A percentile compares a stretch with the other conserved stretches of the same genome.
Conservation (phyloP, 2,888 invertebrate species). For the Drosophila sordidapex region DNA sequence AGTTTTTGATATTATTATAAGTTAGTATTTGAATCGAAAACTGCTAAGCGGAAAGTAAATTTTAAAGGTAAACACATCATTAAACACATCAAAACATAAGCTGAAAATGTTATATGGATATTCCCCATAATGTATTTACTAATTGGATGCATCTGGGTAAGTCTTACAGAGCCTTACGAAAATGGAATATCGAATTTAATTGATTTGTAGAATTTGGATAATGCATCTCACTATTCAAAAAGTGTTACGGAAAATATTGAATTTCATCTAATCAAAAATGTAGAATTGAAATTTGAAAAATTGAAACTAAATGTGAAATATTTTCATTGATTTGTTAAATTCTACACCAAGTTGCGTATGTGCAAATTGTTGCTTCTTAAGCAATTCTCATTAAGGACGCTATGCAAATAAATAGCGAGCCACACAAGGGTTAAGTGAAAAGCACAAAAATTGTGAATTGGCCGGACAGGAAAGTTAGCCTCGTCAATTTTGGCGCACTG, state of each 20-base stretch:
- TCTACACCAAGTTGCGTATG: no score
- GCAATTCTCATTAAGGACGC: neutral
- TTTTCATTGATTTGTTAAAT: neutral
- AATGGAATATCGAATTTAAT: neutral
- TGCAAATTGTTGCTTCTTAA: conserved; percentile 24
- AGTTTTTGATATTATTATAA: neutral
- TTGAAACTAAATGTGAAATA: neutral
- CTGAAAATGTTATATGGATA: neutral
- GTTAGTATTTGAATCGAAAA: neutral
- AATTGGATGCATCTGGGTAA: neutral
- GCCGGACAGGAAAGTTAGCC: conserved; percentile 32
- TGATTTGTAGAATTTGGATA: neutral
- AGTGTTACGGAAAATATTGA: neutral
- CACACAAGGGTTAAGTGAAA: conserved; percentile 36
- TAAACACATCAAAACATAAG: neutral
- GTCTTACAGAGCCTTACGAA: neutral
- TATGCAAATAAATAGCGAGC: neutral
- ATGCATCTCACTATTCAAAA: neutral
- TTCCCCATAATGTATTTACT: neutral
- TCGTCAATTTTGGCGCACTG: conserved; percentile 23
- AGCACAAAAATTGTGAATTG: conserved; percentile 19
- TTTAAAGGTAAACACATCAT: no score
- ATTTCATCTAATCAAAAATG: no score
- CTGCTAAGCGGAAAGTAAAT: neutral
- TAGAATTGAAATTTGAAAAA: neutral